A percentile compares a stretch with the other conserved stretches of the same genome.
These are phyloP conservation scores for Deladenus siricidicola DNA, from an alignment of 2,888 invertebrate genomes.

Conservation along the genomic window DNA sequence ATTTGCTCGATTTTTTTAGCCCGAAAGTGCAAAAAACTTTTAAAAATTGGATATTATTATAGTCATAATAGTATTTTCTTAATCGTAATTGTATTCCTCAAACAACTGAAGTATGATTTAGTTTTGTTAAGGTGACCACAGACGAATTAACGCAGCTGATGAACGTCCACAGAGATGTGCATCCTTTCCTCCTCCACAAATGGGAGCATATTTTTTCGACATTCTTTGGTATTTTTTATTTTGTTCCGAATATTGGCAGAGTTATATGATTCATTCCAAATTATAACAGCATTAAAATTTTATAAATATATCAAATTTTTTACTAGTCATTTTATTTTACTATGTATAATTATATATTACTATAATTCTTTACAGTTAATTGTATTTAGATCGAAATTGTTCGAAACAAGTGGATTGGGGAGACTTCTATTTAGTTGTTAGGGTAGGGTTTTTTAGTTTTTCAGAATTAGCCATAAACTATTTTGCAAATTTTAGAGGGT, in stretches of 20 bases:
- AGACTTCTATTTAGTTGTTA: conserved; percentile 51
- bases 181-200: conserved; percentile 42
- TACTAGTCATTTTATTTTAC: too few species aligned
- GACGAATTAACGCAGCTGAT: too few species aligned
- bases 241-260: neutral
- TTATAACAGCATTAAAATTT: too few species aligned
- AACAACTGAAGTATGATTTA: too few species aligned
- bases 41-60: too few species aligned
- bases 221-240: conserved; percentile 42
- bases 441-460: conserved; percentile 27
- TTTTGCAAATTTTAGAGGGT: conserved; percentile 35
- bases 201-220: conserved; percentile 51
- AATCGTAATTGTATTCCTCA: too few species aligned
- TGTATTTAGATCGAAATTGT: conserved; percentile 43
- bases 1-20: too few species aligned
- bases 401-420: conserved; percentile 47
- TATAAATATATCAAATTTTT: too few species aligned
- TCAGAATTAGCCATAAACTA: neutral
- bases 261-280: neutral
- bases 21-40: too few species aligned
- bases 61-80: too few species aligned
- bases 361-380: neutral
- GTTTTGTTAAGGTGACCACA: too few species aligned
- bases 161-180: neutral
- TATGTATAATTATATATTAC: neutral